Base-by-base conservation (phyloP, 1,140 invertebrate genomes). In the Leptinotarsa undecemlineata region DNA sequence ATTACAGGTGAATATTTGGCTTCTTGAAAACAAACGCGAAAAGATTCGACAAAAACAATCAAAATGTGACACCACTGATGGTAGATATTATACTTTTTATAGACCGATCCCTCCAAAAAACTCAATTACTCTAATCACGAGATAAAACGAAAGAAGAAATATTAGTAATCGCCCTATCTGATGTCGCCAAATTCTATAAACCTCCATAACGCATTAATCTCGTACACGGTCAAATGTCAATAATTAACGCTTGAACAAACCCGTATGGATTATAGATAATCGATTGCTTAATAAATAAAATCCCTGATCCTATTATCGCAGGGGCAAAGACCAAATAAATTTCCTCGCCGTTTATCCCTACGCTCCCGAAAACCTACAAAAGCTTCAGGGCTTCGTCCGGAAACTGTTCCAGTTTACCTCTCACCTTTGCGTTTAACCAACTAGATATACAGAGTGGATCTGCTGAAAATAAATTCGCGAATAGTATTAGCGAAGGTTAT, bases 281-380 rank as follows among this genome's bases (percentile, higher is more conserved):
- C 79, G 73, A 77, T 79, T 75, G 74, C 72, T 77, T 79, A 79
- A 81, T 79, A 81, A 81, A 81, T 81, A 77, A 77, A 80, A 79
- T 75, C 78, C 79, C 77, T 77, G 76, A 80, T 80, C 79, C 76
- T 74, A 80, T 80, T 80, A 80, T 79, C 76, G 75, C 74, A 70
- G 75, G 74, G 75, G 75, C 78, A 80, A 80, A 77, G 74, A 76
- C 79, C 78, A 80, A 80, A 77, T 77, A 80, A 79, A 78, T 80
- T 73, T 76, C 67, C 61, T 64, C 47, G 61, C 68, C 68, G 75
- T 68, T 76, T 74, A 76, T 76, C 77, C 78, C 73, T 77, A 71
- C 61, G 74, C 62, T 72, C 73, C 75, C 69, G 78, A 79, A 79
- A 74, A 76, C 74, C 72, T 74, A 71, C 72, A 76, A 76, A 74